phyloP scores from a whole-genome alignment of 2,888 invertebrate species.

The Eupsilia transversa region DNA sequence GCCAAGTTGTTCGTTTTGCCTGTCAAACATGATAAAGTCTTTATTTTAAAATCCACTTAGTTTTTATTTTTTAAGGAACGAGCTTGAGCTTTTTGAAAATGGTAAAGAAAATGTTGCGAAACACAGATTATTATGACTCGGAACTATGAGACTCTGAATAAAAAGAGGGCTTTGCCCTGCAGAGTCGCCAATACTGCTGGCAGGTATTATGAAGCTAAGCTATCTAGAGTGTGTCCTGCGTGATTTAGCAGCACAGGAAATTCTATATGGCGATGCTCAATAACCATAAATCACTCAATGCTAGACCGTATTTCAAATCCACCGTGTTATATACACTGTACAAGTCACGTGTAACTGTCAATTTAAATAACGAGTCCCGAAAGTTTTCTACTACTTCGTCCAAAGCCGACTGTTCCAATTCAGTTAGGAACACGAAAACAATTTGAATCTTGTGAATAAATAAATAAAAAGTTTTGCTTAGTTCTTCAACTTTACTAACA shows the following conservation, averaged over 20 bases:
- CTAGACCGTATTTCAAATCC: neutral
- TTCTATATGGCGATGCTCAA: neutral
- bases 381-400: neutral
- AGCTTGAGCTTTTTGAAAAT: too few species aligned
- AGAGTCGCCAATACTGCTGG: too few species aligned
- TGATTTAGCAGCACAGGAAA: neutral
- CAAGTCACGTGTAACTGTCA: neutral
- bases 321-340: neutral
- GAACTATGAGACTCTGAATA: too few species aligned
- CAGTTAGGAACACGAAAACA: slow-evolving; percentile 7
- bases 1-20: neutral
- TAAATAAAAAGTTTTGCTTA: slow-evolving; percentile 32
- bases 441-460: slow-evolving; percentile 27
- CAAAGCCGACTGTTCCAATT: neutral
- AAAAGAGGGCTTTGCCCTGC: too few species aligned
- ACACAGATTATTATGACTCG: too few species aligned
- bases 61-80: too few species aligned
- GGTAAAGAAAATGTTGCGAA: too few species aligned
- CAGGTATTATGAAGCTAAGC: too few species aligned
- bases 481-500: slow-evolving; percentile 26
- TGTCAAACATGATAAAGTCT: too few species aligned
- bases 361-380: slow-evolving; percentile 14
- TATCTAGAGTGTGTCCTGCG: neutral
- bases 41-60: too few species aligned
- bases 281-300: neutral